A percentile compares a stretch with the other conserved stretches of the same genome.
Conservation (phyloP, 2,113 vertebrate genomes). For the Pteronura brasiliensis region DNA sequence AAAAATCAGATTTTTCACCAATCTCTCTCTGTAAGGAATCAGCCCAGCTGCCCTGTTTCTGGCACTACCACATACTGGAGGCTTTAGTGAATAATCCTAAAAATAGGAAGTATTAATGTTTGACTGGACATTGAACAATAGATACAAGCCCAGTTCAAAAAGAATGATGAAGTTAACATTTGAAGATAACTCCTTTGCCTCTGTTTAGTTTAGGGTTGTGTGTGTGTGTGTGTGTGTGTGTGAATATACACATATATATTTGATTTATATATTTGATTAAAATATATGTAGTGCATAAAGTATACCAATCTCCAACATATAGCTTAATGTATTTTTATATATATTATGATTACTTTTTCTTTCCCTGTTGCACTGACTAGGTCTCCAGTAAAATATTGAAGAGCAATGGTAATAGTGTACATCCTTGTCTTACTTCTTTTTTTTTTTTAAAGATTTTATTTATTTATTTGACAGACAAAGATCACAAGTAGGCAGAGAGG, state of each 20-base stretch:
- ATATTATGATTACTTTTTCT: not conserved
- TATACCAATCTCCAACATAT: not conserved
- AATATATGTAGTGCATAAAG: not conserved
- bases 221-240: no score
- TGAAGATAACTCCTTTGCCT: not conserved
- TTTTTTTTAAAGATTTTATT: no score
- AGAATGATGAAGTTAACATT: constrained; percentile 14
- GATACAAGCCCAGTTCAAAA: not conserved
- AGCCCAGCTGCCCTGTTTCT: not conserved
- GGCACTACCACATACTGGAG: not conserved
- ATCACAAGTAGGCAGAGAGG: no score
- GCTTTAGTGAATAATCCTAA: not conserved
- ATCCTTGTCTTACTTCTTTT: not conserved
- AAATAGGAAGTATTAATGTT: not conserved
- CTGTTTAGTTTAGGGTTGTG: not conserved
- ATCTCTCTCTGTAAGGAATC: not conserved
- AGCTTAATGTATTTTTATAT: not conserved
- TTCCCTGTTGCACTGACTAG: not conserved
- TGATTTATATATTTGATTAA: not conserved
- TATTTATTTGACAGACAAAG: no score
- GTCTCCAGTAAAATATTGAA: not conserved
- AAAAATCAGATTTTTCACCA: not conserved
- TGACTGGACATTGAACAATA: not conserved
- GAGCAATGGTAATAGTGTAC: not conserved
- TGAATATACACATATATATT: not conserved